Base-by-base conservation (phyloP, 2,797 vertebrate species). In the Lates japonicus region DNA sequence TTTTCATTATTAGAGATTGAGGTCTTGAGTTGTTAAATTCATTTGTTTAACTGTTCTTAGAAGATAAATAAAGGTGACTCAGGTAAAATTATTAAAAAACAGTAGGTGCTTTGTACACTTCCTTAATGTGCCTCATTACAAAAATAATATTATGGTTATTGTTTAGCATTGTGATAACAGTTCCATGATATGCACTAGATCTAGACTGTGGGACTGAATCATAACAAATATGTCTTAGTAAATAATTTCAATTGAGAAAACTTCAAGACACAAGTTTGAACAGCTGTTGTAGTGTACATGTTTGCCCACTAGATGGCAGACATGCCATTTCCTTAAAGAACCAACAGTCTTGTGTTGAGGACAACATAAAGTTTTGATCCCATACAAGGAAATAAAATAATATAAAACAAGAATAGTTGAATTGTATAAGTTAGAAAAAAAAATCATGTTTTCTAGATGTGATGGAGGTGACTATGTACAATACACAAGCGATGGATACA, bases 251-350 rank as follows among this genome's bases (percentile, higher is more conserved):
- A 31, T 14, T 7, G 5, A 20, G 41, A 76, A 14, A 42, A 79
- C 13, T 37, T 5, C 16, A 13, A n/a, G 41, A 6, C 1, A 5
- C 19, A n/a, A 16, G 6, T 9, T 52, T 48, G 16, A 7, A 20
- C 0, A 46, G 20, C 1, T 19, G 0, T 42, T 51, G 67, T 62
- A 42, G 48, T 41, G 44, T 7, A 14, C 4, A 16, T 0, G 4
- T 65, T 59, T 54, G 59, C 70, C 79, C 91, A 89, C 79, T 78
- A 84, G 89, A 69, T 78, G 87, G 79, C 75, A 46, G 44, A 10
- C 67, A 54, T 5, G n/a, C 14, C 35, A 10, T 25, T 41, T 66
- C 64, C 7, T 29, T 11, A 6, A 60, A 58, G 16, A 25, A 44
- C 7, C 4, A 11, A 16, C 16, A 14, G 3, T 3, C 12, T 54